A percentile compares a stretch with the other conserved stretches of the same genome.
phyloP scores from a whole-genome alignment of 2,113 vertebrate genomes.

The Neogobius melanostomus region DNA sequence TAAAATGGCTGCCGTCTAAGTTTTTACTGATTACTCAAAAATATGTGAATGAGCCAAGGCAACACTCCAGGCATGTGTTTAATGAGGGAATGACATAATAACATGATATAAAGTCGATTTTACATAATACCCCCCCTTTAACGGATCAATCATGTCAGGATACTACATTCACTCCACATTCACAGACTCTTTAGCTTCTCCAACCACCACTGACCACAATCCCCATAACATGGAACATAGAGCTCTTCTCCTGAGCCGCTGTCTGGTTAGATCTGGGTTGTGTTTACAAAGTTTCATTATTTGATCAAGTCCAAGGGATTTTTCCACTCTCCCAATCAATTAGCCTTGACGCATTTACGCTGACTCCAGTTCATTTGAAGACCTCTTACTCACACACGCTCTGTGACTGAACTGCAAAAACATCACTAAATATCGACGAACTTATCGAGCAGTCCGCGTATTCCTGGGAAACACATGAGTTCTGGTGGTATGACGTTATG shows the following conservation, averaged over 20 bases:
- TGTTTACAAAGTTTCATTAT: neutral
- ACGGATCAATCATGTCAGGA: neutral
- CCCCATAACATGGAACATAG: neutral
- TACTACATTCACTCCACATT: too few relatives aligned
- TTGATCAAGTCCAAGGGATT: neutral
- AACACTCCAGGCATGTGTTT: too few relatives aligned
- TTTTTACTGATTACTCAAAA: too few relatives aligned
- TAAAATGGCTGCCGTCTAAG: too few relatives aligned
- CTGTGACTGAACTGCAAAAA: neutral
- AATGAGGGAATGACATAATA: too few relatives aligned
- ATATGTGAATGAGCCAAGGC: too few relatives aligned
- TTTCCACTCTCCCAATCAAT: slow-evolving; percentile 10
- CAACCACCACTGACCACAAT: neutral
- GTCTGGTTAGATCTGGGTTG: neutral
- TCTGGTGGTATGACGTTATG: neutral
- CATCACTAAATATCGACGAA: slow-evolving; percentile 6
- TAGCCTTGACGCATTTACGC: slow-evolving; percentile 3
- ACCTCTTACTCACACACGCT: neutral
- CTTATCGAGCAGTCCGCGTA: slow-evolving; percentile 5
- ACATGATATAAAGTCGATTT: too few relatives aligned
- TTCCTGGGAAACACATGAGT: slow-evolving; percentile 4
- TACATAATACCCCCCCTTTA: too few relatives aligned
- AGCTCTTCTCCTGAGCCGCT: neutral
- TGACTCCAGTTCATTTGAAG: slow-evolving; percentile 3
- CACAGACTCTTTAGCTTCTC: neutral